Evolutionary conservation across 2,113 vertebrate species (phyloP), one percentile per base, ranked within the genome.

Genomic region (Aegithalos caudatus): DNA sequence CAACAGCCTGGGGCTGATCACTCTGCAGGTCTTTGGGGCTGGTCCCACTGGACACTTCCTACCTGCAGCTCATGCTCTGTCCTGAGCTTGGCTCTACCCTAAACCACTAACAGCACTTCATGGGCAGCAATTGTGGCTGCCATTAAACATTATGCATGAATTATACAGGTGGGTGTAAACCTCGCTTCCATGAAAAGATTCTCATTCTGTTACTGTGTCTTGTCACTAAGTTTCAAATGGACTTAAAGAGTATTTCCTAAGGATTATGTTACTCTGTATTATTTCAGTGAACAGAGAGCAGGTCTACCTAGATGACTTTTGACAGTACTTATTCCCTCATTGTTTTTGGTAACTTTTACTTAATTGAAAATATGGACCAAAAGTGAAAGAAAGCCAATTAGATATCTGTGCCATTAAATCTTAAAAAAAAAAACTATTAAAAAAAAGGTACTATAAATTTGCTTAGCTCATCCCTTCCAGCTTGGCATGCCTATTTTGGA

Each of bases 341-440:
- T 47, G 65, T 20, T 86, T 88, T 69, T 54, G 77, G 45, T 47
- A 86, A 78, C 45, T 76, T 88, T 35, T 64, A 40, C 51, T 72
- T 70, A 76, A 88, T 53, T n/a, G 82, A 78, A 94, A 89, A 27
- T 42, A 14, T 65, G 54, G 9, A 83, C 14, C 71, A 89, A 66
- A 96, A 96, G n/a, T 64, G 24, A 51, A 74, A 94, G 48, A 87
- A 90, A 73, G 86, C 35, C 82, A 94, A 76, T 50, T 33, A 70
- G 27, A 21, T 54, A 28, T 79, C 22, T 31, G 6, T 17, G 45
- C 12, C 53, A 78, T 9, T 54, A 38, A 80, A 61, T 81, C 13
- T 66, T 14, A 13, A 7, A 10, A 23, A 50, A 31, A 51, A 8
- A 10, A 1, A 18, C 37, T 65, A 62, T 48, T 48, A 48, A 50